Base-by-base conservation (phyloP, 2,888 invertebrate species). In the Xanthia togata region DNA sequence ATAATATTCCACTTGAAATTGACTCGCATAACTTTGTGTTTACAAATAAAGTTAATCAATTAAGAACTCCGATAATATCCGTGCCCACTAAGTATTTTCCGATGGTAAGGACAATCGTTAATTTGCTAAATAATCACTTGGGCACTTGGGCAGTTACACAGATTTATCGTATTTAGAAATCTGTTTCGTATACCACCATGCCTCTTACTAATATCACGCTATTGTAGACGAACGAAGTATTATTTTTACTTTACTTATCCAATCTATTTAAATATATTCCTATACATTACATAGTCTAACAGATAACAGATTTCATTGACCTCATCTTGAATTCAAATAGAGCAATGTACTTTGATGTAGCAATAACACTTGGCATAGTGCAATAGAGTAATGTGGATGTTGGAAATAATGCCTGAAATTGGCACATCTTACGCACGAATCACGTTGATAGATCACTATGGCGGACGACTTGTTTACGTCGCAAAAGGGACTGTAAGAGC, bases 31-130 rank as follows among this genome's bases (percentile, higher is more conserved):
- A 83, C 83, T 83, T 87, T 65, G 60, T 70, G 76, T 79, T 84
- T 73, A 77, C 70, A 77, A 82, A 79, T 87, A 82, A 78, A 65
- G 59, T 74, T 70, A 75, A 85, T 76, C 57, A 85, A 72, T 85
- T 76, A 70, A 63, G 57, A 81, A 74, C 84, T 59, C 38, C 12
- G 31, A 67, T 80, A 70, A 2, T 80, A 80, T 70, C 55, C 38
- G 47, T 35, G 55, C 59, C 35, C 47, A 79, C 38, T 50, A 67
- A 82, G 47, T 65, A 70, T 57, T 83, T 64, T 70, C 62, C 44
- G 35, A 76, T 69, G 53, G 14, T 55, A n/a, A 31, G 35, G 38
- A 64, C 44, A 72, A 55, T 79, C 55, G 60, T 70, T 80, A 53
- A 83, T 83, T 68, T 79, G n/a, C 35, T 57, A 70, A 78, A 80